A percentile compares a stretch with the other conserved stretches of the same genome.
phyloP scores from a whole-genome alignment of 2,888 invertebrate species.

The Atethmia centrago region DNA sequence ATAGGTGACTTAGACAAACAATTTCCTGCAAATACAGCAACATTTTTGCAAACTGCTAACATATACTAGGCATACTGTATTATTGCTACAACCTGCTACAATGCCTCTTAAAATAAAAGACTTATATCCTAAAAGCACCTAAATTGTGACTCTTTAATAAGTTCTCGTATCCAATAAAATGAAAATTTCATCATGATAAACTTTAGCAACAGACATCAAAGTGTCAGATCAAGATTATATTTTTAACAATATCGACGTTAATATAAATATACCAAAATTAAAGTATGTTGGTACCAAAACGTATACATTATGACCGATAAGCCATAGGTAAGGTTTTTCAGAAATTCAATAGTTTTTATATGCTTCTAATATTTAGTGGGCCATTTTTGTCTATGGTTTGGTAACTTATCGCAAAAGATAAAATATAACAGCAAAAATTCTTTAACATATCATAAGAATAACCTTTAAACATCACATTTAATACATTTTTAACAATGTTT shows the following conservation, averaged over 20 bases:
- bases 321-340: constrained; percentile 25
- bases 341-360: not conserved
- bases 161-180: not conserved
- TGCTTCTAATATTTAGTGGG: not conserved
- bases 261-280: constrained; percentile 29
- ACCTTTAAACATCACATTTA: constrained; percentile 25
- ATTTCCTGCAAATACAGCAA: too few relatives aligned
- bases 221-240: not conserved
- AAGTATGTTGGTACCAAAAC: constrained; percentile 39
- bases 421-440: not conserved
- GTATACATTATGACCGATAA: constrained; percentile 13
- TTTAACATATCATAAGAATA: constrained; percentile 22
- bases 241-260: constrained; percentile 9
- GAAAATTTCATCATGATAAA: not conserved
- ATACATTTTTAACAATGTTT: constrained; percentile 16
- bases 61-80: not conserved
- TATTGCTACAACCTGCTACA: not conserved
- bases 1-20: too few relatives aligned
- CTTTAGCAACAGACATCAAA: not conserved
- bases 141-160: constrained; percentile 5
- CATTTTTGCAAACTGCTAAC: not conserved
- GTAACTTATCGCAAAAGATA: not conserved
- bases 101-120: constrained; percentile 12
- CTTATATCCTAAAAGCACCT: constrained; percentile 10
- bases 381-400: constrained; percentile 8